Conservation (phyloP, 2,113 vertebrate species). For the Salvator merianae region DNA sequence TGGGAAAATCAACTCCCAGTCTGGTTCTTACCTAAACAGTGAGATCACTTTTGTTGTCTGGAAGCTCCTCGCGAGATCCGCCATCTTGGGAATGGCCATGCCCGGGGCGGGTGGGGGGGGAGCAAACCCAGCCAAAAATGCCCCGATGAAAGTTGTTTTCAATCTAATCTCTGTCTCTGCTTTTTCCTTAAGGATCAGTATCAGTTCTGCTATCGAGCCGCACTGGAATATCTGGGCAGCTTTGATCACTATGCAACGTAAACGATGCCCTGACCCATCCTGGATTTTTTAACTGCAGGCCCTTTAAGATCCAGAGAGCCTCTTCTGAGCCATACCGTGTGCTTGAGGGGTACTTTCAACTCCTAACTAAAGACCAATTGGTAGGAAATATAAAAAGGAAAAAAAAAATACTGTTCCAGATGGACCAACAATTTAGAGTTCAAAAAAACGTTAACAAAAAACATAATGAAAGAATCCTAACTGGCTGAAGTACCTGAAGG, state of each 20-base stretch:
- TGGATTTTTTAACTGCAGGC: constrained; percentile 88
- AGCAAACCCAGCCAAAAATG: too few species aligned
- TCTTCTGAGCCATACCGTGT: constrained; percentile 99
- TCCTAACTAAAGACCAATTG: constrained; percentile 96
- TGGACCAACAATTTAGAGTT: constrained; percentile 94
- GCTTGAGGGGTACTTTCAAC: constrained; percentile 99
- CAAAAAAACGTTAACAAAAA: constrained; percentile 80
- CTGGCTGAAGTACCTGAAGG: constrained; percentile 84
- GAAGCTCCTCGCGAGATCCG: too few species aligned
- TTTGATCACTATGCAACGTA: constrained; percentile 99
- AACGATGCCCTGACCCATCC: constrained; percentile 68
- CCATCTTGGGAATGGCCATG: too few species aligned
- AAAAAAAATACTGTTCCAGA: constrained; percentile 79
- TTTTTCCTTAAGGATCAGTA: constrained; percentile 91
- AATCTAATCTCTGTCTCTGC: constrained; percentile 45
- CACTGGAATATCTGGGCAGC: constrained; percentile 98
- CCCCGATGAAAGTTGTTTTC: neutral
- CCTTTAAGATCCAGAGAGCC: constrained; percentile 93
- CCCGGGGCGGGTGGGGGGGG: too few species aligned
- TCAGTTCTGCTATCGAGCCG: constrained; percentile 98
- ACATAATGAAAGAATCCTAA: constrained; percentile 83
- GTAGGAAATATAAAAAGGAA: constrained; percentile 86
- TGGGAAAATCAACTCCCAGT: too few species aligned
- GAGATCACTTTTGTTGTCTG: too few species aligned
- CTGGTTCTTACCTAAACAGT: too few species aligned